phyloP scores from a whole-genome alignment of 2,113 vertebrate genomes.

The Grus americana region DNA sequence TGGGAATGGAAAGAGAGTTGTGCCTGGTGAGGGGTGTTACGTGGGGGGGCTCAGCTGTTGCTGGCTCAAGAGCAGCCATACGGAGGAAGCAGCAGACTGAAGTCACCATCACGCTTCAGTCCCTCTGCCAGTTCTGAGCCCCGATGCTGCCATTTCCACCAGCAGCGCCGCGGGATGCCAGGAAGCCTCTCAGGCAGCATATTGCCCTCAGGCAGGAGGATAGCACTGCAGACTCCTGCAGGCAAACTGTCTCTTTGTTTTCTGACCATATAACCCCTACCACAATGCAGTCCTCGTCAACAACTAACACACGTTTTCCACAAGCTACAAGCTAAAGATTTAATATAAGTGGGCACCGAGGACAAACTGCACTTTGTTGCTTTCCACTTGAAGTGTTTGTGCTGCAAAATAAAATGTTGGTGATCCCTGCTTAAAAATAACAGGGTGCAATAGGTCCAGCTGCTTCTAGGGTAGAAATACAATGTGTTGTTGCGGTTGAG shows the following conservation, averaged over 20 bases:
- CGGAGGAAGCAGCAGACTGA: neutral
- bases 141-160: fast-evolving
- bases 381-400: neutral
- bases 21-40: neutral
- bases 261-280: neutral
- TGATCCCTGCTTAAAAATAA: neutral
- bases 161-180: neutral
- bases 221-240: neutral
- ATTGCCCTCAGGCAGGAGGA: neutral
- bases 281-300: neutral
- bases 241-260: neutral
- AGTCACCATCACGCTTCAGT: fast-evolving
- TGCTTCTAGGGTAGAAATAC: neutral
- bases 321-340: neutral
- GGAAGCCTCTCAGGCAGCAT: neutral
- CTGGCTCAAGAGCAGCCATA: neutral
- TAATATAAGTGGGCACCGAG: neutral
- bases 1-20: neutral
- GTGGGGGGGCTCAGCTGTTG: neutral
- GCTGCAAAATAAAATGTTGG: neutral
- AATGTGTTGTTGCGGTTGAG: neutral
- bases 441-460: neutral
- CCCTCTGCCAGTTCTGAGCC: neutral
- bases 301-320: fast-evolving
- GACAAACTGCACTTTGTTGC: neutral